Base-by-base conservation (phyloP, 2,888 invertebrate species). In the Erynnis tages region DNA sequence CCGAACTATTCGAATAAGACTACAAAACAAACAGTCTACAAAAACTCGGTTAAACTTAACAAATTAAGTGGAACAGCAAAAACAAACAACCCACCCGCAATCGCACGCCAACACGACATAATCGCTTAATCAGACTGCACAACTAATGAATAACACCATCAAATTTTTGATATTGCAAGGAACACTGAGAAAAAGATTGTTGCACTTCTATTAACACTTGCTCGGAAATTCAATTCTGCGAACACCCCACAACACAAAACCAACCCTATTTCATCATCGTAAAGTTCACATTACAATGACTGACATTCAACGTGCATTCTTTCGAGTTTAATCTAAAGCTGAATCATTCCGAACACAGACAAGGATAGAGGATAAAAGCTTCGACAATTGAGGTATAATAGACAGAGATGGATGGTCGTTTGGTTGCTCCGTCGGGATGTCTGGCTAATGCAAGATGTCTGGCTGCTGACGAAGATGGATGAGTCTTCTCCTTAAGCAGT, bases 381-480 rank as follows among this genome's bases (percentile, higher is more conserved):
- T 61, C 54, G 46, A 59, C 61, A 63, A 55, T 63, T 66, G 64
- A 55, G 52, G n/a, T 14, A 44, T 61, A 60, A 34, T 76, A 54
- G 75, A 86, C 65, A 57, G 76, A 63, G 87, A 79, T 41, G 57
- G 64, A 11, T 61, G 60, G 66, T 66, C 59, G 61, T 75, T 65
- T 63, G 63, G 63, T 52, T 50, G 56, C 62, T 48, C 45, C 59
- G 54, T 60, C 67, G 44, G 65, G 75, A 57, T 58, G 79, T 78
- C 81, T 79, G 80, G 78, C 73, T 82, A 82, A 86, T 82, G 82
- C 79, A 68, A 62, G 71, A 69, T 75, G 82, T 78, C 76, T 82
- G 76, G 71, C 50, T 62, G 56, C 58, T 82, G 88, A 88, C 79
- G 86, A 88, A 86, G 88, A 88, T 82, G 76, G 84, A 87, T 88